phyloP scores from a whole-genome alignment of 2,113 vertebrate species.

The Paraplagusia blochii region DNA sequence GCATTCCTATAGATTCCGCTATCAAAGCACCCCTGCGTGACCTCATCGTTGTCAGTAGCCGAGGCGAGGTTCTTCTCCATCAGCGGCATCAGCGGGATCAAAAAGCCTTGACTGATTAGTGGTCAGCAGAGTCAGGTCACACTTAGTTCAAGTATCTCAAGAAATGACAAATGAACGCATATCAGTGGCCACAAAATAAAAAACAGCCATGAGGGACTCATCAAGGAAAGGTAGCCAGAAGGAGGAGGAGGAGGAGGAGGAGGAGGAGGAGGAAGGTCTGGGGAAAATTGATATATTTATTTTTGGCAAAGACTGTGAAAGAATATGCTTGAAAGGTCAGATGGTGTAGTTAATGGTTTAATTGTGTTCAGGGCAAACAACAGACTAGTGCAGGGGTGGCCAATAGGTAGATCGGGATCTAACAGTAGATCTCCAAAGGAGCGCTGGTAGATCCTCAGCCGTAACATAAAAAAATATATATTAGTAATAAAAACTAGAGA shows the following conservation, averaged over 20 bases:
- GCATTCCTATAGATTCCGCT: constrained; percentile 65
- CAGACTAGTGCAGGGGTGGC: too few relatives aligned
- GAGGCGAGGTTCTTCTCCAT: constrained; percentile 41
- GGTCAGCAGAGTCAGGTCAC: constrained; percentile 57
- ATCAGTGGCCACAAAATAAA: constrained; percentile 27
- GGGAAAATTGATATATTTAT: constrained; percentile 24
- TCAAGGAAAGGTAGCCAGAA: constrained; percentile 17
- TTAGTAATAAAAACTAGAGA: too few relatives aligned
- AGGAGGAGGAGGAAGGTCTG: constrained; percentile 13
- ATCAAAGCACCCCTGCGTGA: constrained; percentile 57
- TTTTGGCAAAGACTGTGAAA: constrained; percentile 7
- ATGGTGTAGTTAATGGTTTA: constrained; percentile 35
- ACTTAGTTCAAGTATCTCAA: constrained; percentile 57
- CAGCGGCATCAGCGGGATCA: constrained; percentile 54
- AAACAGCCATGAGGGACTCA: constrained; percentile 11
- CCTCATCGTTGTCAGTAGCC: constrained; percentile 45
- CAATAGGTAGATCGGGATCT: too few relatives aligned
- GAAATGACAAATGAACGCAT: constrained; percentile 53
- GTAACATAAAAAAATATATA: too few relatives aligned
- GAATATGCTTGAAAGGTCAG: constrained; percentile 27
- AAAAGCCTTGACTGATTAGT: constrained; percentile 57
- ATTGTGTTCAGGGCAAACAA: constrained; percentile 22
- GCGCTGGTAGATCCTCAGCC: too few relatives aligned
- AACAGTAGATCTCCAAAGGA: too few relatives aligned
- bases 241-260: too few relatives aligned